A percentile compares a stretch with the other conserved stretches of the same genome.
Conservation (phyloP, 2,888 invertebrate genomes). For the Harpagoxenus sublaevis region DNA sequence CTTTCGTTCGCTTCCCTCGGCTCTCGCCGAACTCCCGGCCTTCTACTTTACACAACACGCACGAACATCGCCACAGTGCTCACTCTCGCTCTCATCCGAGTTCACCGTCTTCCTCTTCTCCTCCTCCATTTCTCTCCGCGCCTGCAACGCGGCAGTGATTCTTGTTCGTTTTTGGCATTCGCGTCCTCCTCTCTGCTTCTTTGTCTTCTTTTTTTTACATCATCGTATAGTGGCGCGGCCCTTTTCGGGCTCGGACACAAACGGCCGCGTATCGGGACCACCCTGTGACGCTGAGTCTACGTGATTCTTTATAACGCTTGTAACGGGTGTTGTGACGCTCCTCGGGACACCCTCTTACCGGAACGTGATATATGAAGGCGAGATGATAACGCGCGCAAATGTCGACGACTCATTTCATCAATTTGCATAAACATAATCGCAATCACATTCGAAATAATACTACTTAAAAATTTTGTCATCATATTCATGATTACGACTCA, state of each 20-base stretch:
- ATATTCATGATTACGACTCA: background rate
- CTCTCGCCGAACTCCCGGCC: slow-evolving; percentile 58
- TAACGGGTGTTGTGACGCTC: slow-evolving; percentile 66
- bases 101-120: background rate
- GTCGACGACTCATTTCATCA: slow-evolving; percentile 55
- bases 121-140: background rate
- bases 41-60: slow-evolving; percentile 54
- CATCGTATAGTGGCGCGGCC: slow-evolving; percentile 40
- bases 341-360: slow-evolving; percentile 4
- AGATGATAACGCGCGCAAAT: slow-evolving; percentile 27
- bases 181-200: slow-evolving; percentile 24
- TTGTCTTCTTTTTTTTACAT: slow-evolving; percentile 23
- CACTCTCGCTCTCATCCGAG: slow-evolving; percentile 62
- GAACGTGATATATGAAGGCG: slow-evolving; percentile 43
- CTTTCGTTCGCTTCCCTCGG: background rate
- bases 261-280: slow-evolving; percentile 58
- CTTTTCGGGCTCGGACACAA: slow-evolving; percentile 56
- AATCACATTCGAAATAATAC: background rate
- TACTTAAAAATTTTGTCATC: background rate
- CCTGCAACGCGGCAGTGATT: slow-evolving; percentile 13
- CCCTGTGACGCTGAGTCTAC: slow-evolving; percentile 50
- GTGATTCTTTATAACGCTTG: slow-evolving; percentile 56
- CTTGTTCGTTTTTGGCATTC: slow-evolving; percentile 29
- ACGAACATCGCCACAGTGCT: slow-evolving; percentile 46
- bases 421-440: slow-evolving; percentile 3